phyloP scores from a whole-genome alignment of 2,888 invertebrate species.

The Philopedon plagiatum region DNA sequence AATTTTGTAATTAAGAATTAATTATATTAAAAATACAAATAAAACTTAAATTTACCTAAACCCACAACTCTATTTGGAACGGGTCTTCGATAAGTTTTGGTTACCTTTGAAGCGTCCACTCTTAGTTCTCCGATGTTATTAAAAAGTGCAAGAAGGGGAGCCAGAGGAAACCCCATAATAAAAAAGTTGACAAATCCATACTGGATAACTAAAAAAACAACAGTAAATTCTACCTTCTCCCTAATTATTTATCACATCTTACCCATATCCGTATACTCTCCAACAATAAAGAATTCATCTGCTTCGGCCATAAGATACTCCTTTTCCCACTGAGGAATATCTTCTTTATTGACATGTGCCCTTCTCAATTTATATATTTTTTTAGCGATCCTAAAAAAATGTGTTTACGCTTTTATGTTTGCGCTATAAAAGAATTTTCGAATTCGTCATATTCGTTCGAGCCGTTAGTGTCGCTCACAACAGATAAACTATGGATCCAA shows the following conservation, averaged over 20 bases:
- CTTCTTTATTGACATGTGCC: neutral
- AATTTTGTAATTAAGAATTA: no score
- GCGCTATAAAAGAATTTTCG: no score
- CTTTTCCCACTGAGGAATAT: conserved; percentile 62
- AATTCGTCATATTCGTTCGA: no score
- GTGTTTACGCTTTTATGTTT: no score
- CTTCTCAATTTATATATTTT: neutral
- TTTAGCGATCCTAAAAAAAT: conserved; percentile 23
- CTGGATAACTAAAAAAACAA: conserved; percentile 71
- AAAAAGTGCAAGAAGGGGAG: conserved; percentile 76
- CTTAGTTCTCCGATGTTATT: conserved; percentile 76
- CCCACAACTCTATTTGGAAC: conserved; percentile 53
- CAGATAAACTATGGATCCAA: no score
- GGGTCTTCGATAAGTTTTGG: conserved; percentile 58
- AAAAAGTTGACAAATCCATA: conserved; percentile 79
- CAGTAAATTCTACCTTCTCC: neutral
- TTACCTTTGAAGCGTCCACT: conserved; percentile 60
- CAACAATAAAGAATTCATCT: conserved; percentile 61
- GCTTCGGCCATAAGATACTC: conserved; percentile 63
- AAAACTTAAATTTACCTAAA: conserved; percentile 27
- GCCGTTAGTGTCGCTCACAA: no score
- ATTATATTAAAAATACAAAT: neutral
- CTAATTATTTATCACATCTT: no score
- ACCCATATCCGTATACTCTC: conserved; percentile 65
- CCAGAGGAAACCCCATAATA: conserved; percentile 77